phyloP scores from a whole-genome alignment of 2,113 vertebrate species.

The Labeo rohita region DNA sequence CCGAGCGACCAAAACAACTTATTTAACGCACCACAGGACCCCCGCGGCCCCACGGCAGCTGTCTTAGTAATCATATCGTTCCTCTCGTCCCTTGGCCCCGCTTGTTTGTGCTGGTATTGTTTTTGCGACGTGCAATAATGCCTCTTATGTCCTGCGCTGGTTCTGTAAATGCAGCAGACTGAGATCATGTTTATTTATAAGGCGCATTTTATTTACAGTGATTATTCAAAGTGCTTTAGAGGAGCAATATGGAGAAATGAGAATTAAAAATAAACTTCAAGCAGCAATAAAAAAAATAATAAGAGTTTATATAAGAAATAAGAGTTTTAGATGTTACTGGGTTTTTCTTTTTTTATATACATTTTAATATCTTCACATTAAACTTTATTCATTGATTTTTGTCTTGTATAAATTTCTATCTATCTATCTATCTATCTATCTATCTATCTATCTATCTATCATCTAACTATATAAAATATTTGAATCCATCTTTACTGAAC shows the following conservation, averaged over 20 bases:
- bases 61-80: slow-evolving; percentile 44
- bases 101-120: not conserved
- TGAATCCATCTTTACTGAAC: no score
- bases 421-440: no score
- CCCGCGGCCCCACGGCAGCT: not conserved
- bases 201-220: not conserved
- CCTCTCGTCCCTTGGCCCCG: slow-evolving; percentile 49
- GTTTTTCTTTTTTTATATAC: no score
- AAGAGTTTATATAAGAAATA: no score
- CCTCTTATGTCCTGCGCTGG: not conserved
- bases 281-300: not conserved
- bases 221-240: slow-evolving; percentile 2
- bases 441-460: no score
- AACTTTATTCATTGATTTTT: no score
- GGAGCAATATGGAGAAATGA: not conserved
- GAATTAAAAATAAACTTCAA: not conserved
- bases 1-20: slow-evolving; percentile 55
- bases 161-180: not conserved
- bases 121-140: not conserved
- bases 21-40: slow-evolving; percentile 41
- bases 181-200: not conserved
- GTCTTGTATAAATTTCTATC: no score
- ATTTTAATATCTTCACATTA: no score
- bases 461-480: no score
- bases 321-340: no score